Evolutionary conservation across 2,888 invertebrate genomes (phyloP), one percentile per base, ranked within the genome.

Genomic region (Melanostoma scalare): DNA sequence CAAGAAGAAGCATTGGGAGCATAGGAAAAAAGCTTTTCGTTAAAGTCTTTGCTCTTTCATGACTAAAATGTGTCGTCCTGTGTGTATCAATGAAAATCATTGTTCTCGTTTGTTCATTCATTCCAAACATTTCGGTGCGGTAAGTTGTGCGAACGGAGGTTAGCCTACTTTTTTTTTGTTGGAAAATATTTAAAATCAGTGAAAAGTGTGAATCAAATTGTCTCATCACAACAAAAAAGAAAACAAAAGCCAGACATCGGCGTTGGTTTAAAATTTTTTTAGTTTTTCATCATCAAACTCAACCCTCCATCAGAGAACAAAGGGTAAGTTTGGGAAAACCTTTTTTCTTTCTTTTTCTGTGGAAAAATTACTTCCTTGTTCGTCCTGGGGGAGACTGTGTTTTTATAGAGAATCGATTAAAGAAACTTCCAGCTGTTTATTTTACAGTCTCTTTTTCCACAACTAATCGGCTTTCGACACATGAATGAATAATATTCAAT

Each of bases 341-440:
- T 33, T 9, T 42, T 35, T 6, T 52, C 2, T 4, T 42, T 10
- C 8, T 20, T 35, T 6, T 20, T 20, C 3, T 42, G 35, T 44
- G 36, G 38, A 33, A 35, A 33, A 74, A 46, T 67, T 61, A 53
- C 35, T 46, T 35, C 3, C 10, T 67, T n/a, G 38, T 8, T n/a
- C 20, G 75, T 55, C 69, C 63, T 75, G 60, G 71, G 76, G 76
- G 42, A 65, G 65, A 52, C 67, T 36, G 53, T 53, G 65, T 67
- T 65, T 75, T 75, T 71, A 20, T 20, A 20, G 67, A 75, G 56
- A 79, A 75, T 84, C 79, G 79, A 79, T 78, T 79, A 55, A 79
- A 69, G 84, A 75, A 84, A 75, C 60, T 74, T 84, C 84, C 84
- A 84, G 84, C 84, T 84, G 84, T 71, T 84, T 78, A 78, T 69